Percentiles rank a stretch among this genome's conserved stretches.
These are phyloP conservation scores for Aphyosemion australe DNA, from an alignment of 2,113 vertebrate species.

Conservation along the genomic window DNA sequence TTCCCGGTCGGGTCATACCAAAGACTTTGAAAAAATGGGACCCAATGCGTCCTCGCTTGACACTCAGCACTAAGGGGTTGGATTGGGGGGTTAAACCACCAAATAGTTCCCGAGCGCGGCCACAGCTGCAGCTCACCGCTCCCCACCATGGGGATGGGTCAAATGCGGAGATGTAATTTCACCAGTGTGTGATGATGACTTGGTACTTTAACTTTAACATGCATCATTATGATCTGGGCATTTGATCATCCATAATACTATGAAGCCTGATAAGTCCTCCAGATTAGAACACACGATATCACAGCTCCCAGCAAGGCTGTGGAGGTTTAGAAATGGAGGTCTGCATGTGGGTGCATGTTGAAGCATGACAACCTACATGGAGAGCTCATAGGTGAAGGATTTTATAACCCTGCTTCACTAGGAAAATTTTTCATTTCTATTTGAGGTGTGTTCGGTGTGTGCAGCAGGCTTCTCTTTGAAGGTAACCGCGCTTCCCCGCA, in stretches of 20 bases:
- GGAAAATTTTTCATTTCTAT: conserved; percentile 28
- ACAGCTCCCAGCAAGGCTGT: conserved; percentile 28
- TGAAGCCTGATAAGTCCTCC: conserved; percentile 29
- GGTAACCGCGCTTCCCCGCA: conserved; percentile 39
- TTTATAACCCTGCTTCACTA: conserved; percentile 35
- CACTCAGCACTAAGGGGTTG: too few relatives aligned
- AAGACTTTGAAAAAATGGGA: too few relatives aligned
- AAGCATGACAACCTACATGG: conserved; percentile 26
- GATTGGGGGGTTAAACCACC: too few relatives aligned
- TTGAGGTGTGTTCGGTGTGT: conserved; percentile 48
- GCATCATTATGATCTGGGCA: conserved; percentile 18
- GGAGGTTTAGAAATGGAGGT: conserved; percentile 35
- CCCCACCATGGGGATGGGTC: too few relatives aligned
- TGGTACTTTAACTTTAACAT: too few relatives aligned
- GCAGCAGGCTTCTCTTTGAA: conserved; percentile 61
- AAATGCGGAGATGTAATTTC: too few relatives aligned
- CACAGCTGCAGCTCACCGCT: too few relatives aligned
- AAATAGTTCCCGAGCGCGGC: too few relatives aligned
- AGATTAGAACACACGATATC: conserved; percentile 44
- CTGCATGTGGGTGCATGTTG: conserved; percentile 36
- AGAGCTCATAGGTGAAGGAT: conserved; percentile 19
- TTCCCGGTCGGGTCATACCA: too few relatives aligned
- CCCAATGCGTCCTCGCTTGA: too few relatives aligned
- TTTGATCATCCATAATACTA: conserved; percentile 45
- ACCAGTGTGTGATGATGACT: too few relatives aligned